These are phyloP conservation scores for Mionectes olivaceus DNA, from an alignment of 2,797 vertebrate species.

Conservation along the genomic window DNA sequence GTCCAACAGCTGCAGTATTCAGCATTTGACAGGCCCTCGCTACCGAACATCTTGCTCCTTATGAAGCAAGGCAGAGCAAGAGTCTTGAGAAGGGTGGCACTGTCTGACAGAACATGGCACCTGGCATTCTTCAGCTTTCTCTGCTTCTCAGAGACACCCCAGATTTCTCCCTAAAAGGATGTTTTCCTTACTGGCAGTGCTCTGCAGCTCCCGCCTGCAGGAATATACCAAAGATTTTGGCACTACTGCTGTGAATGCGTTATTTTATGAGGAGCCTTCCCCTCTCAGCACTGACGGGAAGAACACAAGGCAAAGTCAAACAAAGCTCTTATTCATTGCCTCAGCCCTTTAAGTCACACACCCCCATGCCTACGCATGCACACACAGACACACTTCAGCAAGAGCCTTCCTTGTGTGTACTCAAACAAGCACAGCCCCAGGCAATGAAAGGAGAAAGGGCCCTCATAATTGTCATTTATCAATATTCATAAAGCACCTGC, in stretches of 20 bases:
- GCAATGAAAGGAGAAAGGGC: conserved; percentile 15
- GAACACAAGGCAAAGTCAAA: neutral
- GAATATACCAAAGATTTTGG: neutral
- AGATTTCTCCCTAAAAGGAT: neutral
- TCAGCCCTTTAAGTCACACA: neutral
- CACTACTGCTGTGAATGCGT: neutral
- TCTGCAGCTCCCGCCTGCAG: neutral
- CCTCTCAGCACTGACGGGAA: neutral
- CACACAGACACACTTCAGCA: neutral
- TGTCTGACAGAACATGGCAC: neutral
- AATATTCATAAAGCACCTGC: conserved; percentile 70
- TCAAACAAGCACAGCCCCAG: conserved; percentile 46
- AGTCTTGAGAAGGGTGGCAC: neutral
- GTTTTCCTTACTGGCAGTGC: neutral
- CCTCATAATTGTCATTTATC: conserved; percentile 69
- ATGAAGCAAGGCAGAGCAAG: neutral
- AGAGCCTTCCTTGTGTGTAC: neutral
- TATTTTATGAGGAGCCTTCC: neutral
- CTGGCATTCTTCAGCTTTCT: neutral
- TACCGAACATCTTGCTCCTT: neutral
- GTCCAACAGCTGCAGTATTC: neutral
- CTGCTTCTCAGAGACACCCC: neutral
- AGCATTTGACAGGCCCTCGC: neutral
- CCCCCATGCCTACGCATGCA: neutral
- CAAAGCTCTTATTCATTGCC: conserved; percentile 5